phyloP scores from a whole-genome alignment of 2,888 invertebrate species.

The Athripsodes cinereus region DNA sequence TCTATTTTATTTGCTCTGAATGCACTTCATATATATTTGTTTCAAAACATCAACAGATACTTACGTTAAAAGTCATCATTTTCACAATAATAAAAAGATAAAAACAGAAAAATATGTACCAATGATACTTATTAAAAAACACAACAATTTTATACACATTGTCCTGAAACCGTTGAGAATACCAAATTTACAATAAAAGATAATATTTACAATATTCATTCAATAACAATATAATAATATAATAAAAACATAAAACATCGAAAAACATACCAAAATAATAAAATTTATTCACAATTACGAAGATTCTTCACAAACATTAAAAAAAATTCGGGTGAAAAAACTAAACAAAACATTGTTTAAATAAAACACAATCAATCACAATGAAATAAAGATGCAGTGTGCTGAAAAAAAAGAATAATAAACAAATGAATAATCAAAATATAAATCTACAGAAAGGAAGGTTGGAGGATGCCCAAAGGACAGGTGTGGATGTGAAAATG shows the following conservation, averaged over 20 bases:
- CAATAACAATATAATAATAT: conserved; percentile 4
- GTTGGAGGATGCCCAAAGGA: conserved; percentile 53
- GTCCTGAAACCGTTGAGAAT: conserved; percentile 23
- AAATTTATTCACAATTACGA: conserved; percentile 13
- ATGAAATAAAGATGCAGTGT: conserved; percentile 20
- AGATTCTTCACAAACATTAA: conserved; percentile 9
- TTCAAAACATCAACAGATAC: too few relatives aligned
- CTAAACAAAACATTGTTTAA: conserved; percentile 6
- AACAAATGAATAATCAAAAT: conserved; percentile 24
- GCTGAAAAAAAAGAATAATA: conserved; percentile 27
- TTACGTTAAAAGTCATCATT: too few relatives aligned
- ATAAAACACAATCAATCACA: not conserved
- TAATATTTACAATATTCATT: conserved; percentile 3
- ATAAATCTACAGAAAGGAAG: conserved; percentile 38
- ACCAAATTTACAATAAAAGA: conserved; percentile 3
- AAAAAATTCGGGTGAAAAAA: too few relatives aligned
- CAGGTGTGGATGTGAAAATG: conserved; percentile 26
- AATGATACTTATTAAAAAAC: too few relatives aligned
- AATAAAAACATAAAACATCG: conserved; percentile 10
- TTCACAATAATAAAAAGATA: too few relatives aligned
- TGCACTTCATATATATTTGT: too few relatives aligned
- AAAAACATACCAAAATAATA: conserved; percentile 14
- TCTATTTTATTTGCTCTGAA: too few relatives aligned
- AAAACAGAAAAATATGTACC: too few relatives aligned
- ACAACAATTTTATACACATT: too few relatives aligned